Base-by-base conservation (phyloP, 2,888 invertebrate species). In the Pandemis cinnamomeana region DNA sequence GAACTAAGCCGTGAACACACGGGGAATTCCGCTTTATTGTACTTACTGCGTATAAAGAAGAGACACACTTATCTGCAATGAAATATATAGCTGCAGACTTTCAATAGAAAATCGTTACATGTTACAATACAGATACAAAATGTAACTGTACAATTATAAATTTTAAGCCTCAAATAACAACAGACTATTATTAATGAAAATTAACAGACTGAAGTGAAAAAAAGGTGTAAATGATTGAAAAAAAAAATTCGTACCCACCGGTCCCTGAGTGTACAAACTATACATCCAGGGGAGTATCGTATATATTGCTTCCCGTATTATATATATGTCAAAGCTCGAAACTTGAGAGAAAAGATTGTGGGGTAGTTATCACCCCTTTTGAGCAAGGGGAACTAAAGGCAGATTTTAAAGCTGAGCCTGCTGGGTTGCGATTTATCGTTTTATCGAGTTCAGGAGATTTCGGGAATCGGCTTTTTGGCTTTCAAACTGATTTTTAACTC, bases 11-110 rank as follows among this genome's bases (percentile, higher is more conserved):
- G 87, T 87, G 87, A 89, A 86, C 87, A 88, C 87, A 81, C 84
- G 84, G 88, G 84, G 87, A 89, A 90, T 84, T 87, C 91, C 87
- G 84, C 88, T 91, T 91, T 91, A 91, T 87, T 86, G 85, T 83
- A 82, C 68, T 81, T 83, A 83, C 51, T 60, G 44, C 55, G 70
- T 66, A 78, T 78, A 77, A 77, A 75, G 69, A 72, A 78, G 72
- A 64, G 68, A 63, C 46, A 41, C 71, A 46, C 77, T 70, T 60
- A 63, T 60, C 60, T 64, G 8, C 55, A 13, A 55, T 20, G 44
- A 8, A 55, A 60, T 41, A 60, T 44, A 48, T 48, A 27, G 64
- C 44, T 46, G 46, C 48, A 27, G 8, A 36, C 13, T 20, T 46
- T 63, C 20, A 46, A 46, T 13, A 13, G 20, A 11, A 44, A 63